Base-by-base conservation (phyloP, 2,888 invertebrate genomes). In the Melanostoma mellinum region DNA sequence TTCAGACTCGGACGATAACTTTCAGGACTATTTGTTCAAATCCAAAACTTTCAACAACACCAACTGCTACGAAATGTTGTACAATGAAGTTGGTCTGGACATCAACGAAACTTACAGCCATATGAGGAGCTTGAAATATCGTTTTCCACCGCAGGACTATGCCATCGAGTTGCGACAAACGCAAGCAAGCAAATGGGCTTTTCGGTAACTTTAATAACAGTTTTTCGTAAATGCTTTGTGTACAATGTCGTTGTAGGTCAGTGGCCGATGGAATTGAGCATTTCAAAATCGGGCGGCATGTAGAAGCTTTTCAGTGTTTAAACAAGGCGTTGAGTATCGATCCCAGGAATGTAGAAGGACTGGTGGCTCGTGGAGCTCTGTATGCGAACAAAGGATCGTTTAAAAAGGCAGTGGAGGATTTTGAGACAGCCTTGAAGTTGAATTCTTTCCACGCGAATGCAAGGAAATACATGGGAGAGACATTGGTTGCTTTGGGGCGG, bases 261-360 rank as follows among this genome's bases (percentile, higher is more conserved):
- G 98, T 98, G 33, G 97, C 97, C n/a, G 97, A 98, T 91, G 98
- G 98, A 33, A 98, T 98, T 88, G 96, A 96, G 89, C 96, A 97
- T 92, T 98, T 98, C 92, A 98, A 98, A 92, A 95, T 96, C 55
- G 97, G 97, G 53, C 94, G 96, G 87, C 97, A 97, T 91, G 95
- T 97, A 0, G 98, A 99, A 92, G 98, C 98, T 44, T 97, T 98
- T 92, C 97, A 97, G 90, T 97, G 97, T 89, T 93, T 98, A 52
- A 98, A 98, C 91, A 97, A 97, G 91, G 99, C 98, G 3, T 92
- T 99, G 61, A 96, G 94, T 90, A 98, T 98, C 87, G 98, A 98
- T 92, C 95, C 97, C 0, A 94, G 96, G 87, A 98, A 98, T 92
- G 97, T 97, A 2, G 98, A 98, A 92, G 98, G 97, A 35, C 92